Evolutionary conservation across 2,888 invertebrate genomes (phyloP), one percentile per base, ranked within the genome.

Genomic region (Allophyes oxyacanthae): DNA sequence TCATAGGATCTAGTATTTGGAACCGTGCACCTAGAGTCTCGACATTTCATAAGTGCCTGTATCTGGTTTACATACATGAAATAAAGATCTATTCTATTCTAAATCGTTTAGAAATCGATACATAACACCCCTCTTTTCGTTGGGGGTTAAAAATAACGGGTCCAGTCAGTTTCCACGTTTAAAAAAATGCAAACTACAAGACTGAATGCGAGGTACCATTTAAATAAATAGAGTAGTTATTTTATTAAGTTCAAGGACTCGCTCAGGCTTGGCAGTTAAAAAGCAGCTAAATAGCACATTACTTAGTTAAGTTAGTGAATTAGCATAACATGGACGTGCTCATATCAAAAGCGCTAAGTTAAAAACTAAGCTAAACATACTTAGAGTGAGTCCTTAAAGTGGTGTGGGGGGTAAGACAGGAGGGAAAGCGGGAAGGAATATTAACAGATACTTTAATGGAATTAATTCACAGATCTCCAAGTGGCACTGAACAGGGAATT

Each of bases 331-430:
- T 64, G 73, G 73, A 74, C 73, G 75, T 77, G 75, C 76, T 80
- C 64, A 70, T 81, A 77, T 83, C 83, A 81, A 82, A 81, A 78
- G 82, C 69, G 69, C 73, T 75, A 78, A 82, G 81, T 85, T 82
- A 80, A 84, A 81, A 84, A 82, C 83, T 84, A 79, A 82, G 77
- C 80, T 81, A 78, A 81, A 81, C 78, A 78, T 65, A 80, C 81
- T 84, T 79, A 82, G 68, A 82, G 81, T 75, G 76, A 83, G 83
- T 84, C 79, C 78, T 84, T 77, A 79, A 78, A 73, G 66, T 61
- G 44, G 49, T 0, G 7, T 8, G 28, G 38, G 68, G 64, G 3
- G 1, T 32, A 58, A 59, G 55, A 4, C 10, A 72, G 6, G 40
- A 53, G 69, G 40, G 33, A 8, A 6, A 63, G 75, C 75, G 67